Evolutionary conservation across 2,113 vertebrate species (phyloP).

Genomic region (Rousettus leschenaultii): DNA sequence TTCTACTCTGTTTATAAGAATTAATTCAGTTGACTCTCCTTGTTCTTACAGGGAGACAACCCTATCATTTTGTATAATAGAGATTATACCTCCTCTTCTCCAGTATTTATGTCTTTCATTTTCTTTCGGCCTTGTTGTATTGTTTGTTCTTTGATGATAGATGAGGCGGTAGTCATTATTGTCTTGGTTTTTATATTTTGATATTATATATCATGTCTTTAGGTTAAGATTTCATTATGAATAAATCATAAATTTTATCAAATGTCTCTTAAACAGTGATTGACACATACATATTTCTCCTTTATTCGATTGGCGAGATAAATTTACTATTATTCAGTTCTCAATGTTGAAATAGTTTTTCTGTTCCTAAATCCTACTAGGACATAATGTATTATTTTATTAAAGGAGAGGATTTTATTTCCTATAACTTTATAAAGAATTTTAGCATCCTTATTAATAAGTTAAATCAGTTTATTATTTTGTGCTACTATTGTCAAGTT

Average conservation of each 20-base stretch:
- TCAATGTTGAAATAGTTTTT: not conserved
- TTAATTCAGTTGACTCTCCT: not conserved
- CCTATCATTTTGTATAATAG: not conserved
- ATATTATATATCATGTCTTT: not conserved
- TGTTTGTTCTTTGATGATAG: slow-evolving; percentile 12
- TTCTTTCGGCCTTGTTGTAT: not conserved
- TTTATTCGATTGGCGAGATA: slow-evolving; percentile 3
- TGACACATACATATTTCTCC: not conserved
- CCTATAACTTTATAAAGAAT: not conserved
- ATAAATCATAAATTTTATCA: not conserved
- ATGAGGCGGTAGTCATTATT: not conserved
- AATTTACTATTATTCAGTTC: not conserved
- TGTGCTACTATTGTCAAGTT: not conserved
- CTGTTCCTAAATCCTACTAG: not conserved
- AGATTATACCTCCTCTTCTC: not conserved
- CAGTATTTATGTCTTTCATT: not conserved
- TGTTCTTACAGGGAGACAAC: not conserved
- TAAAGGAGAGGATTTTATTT: not conserved
- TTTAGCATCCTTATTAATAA: slow-evolving; percentile 11
- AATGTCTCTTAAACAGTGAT: not conserved
- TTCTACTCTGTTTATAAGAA: not conserved
- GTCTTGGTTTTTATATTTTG: not conserved
- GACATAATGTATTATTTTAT: not conserved
- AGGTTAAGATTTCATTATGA: not conserved
- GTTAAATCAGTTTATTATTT: not conserved